Conservation (phyloP, 23 tunicate species). For the Diplosoma virens region DNA sequence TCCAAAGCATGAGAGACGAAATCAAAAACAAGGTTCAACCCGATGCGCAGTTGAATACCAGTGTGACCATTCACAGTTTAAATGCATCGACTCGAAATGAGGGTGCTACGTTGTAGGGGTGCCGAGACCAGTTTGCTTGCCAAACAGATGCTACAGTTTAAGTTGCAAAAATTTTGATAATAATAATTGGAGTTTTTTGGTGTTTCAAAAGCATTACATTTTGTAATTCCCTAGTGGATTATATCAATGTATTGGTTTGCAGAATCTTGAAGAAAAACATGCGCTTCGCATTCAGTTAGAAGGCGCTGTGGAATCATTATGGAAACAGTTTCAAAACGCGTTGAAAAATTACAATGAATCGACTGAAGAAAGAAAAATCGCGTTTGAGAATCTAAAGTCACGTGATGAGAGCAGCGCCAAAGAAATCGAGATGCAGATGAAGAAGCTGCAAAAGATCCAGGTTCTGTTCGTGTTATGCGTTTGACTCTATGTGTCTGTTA, state of each 20-base stretch:
- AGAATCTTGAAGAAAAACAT: conserved; percentile 96
- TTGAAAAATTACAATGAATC: conserved; percentile 90
- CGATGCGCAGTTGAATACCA: too few relatives aligned
- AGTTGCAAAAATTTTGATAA: too few relatives aligned
- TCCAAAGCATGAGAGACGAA: conserved; percentile 97
- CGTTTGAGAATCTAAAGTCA: conserved; percentile 86
- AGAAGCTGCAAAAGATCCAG: conserved; percentile 85
- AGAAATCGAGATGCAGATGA: conserved; percentile 96
- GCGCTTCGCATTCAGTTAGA: conserved; percentile 97
- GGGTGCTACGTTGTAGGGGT: too few relatives aligned
- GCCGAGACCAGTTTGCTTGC: too few relatives aligned
- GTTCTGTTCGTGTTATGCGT: conserved; percentile 2
- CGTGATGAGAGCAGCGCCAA: conserved; percentile 91
- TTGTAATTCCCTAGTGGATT: too few relatives aligned
- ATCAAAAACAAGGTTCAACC: conserved; percentile 86
- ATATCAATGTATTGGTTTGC: not conserved
- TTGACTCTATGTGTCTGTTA: not conserved
- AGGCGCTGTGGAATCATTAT: conserved; percentile 82
- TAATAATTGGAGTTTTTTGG: too few relatives aligned
- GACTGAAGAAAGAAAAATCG: conserved; percentile 91
- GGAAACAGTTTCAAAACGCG: conserved; percentile 95
- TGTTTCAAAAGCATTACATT: too few relatives aligned
- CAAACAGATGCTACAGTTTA: too few relatives aligned
- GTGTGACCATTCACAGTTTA: too few relatives aligned
- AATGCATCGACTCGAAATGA: too few relatives aligned